Base-by-base conservation (phyloP, 53 echinoderm and acorn worm genomes). In the Holothuria scabra region DNA sequence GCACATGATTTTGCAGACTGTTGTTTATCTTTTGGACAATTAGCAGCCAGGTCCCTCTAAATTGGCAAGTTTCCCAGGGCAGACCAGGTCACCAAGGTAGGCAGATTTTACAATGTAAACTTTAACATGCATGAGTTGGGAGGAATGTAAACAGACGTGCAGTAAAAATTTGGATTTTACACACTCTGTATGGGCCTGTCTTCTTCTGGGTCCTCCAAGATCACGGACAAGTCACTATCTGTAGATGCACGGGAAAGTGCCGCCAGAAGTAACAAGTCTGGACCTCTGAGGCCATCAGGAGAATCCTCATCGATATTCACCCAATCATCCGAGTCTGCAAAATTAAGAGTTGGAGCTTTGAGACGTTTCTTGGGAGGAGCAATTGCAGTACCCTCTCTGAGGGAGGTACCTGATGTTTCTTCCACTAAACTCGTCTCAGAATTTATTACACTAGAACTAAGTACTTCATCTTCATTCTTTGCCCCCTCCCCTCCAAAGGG, bases 211-310 rank as follows among this genome's bases (percentile, higher is more conserved):
- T 88, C 88, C 61, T 95, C 95, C n/a, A 88, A 29, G 49, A 95
- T 95, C 8, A 90, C 90, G 0, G 95, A 95, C 41, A 95, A 86
- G 28, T 95, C 95, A 90, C 90, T 88, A 23, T 95, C 95, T 1
- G 95, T 92, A 60, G 20, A 52, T 46, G 32, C 82, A 21, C 46
- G 63, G 18, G 60, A 59, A 20, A 59, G 29, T 35, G 19, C 33
- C 18, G 80, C 23, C 44, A 68, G 57, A 48, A 76, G 75, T 49
- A 67, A 64, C 34, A 78, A 14, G 57, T 83, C 52, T 22, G 79
- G 62, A 67, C 56, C 49, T 12, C 63, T 83, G 19, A 55, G 52
- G 60, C 24, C 12, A 16, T 64, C 89, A 32, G 29, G 12, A 28
- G 68, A 83, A 5, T 48, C 30, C 46, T 79, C 76, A 22, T 10